phyloP scores from a whole-genome alignment of 2,797 vertebrate genomes.

The Aeoliscus strigatus region DNA sequence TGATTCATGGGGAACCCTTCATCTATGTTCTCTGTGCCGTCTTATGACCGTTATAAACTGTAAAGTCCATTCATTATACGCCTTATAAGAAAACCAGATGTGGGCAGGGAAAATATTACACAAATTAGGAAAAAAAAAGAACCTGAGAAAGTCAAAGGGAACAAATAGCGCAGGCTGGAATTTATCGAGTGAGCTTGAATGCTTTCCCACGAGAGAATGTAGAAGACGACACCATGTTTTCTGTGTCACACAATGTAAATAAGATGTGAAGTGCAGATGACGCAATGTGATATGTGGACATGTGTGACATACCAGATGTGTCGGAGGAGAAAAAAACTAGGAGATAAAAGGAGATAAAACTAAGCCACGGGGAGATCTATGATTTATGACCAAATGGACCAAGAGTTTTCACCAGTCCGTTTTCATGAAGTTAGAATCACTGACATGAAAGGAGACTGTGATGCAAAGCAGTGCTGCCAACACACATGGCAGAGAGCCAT shows the following conservation, averaged over 20 bases:
- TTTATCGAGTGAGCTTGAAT: slow-evolving; percentile 8
- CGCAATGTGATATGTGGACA: no score
- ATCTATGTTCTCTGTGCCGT: slow-evolving; percentile 31
- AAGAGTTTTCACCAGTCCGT: slow-evolving; percentile 17
- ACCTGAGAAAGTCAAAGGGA: slow-evolving; percentile 8
- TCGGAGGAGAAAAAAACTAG: slow-evolving; percentile 21
- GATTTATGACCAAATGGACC: slow-evolving; percentile 45
- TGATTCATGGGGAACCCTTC: slow-evolving; percentile 47
- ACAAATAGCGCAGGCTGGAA: slow-evolving; percentile 1
- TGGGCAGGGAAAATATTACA: slow-evolving; percentile 36
- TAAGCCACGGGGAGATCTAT: slow-evolving; percentile 42
- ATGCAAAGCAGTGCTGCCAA: slow-evolving; percentile 19
- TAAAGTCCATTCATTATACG: slow-evolving; percentile 23
- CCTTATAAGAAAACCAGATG: slow-evolving; percentile 30
- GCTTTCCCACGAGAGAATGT: slow-evolving; percentile 2
- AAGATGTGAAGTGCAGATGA: no score
- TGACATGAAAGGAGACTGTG: slow-evolving; percentile 26
- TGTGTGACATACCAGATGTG: no score
- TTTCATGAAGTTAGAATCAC: no score
- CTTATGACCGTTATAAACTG: slow-evolving; percentile 58
- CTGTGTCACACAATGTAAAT: no score
- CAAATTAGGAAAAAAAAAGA: slow-evolving; percentile 12
- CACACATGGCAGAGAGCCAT: slow-evolving; percentile 8
- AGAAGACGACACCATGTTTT: slow-evolving; percentile 11
- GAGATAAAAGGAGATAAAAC: slow-evolving; percentile 44